Conservation (phyloP, 2,888 invertebrate genomes). For the Tetragonula carbonaria region DNA sequence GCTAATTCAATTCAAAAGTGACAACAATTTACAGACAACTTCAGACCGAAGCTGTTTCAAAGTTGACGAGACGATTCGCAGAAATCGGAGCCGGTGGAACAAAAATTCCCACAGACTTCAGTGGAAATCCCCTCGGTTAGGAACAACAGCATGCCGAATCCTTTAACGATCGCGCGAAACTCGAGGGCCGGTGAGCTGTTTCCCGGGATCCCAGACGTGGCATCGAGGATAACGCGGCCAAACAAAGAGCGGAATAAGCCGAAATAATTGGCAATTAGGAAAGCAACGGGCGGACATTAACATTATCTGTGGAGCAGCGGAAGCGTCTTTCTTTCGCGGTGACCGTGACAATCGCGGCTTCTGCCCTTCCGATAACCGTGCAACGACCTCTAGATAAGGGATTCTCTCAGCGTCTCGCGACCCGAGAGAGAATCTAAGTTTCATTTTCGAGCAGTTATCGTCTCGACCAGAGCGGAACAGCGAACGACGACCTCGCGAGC, state of each 20-base stretch:
- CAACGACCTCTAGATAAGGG: conserved; percentile 65
- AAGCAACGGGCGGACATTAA: conserved; percentile 77
- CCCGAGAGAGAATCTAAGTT: conserved; percentile 24
- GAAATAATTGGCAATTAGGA: conserved; percentile 80
- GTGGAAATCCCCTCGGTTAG: too few species aligned
- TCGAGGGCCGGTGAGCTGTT: conserved; percentile 43
- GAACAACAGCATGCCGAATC: too few species aligned
- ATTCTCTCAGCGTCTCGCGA: conserved; percentile 40
- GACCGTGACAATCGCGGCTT: conserved; percentile 50
- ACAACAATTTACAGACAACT: too few species aligned
- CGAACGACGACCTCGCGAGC: conserved; percentile 30
- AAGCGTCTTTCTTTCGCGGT: conserved; percentile 57
- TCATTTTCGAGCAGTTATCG: conserved; percentile 62
- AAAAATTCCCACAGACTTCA: too few species aligned
- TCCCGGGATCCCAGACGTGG: conserved; percentile 57
- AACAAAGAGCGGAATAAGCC: conserved; percentile 77
- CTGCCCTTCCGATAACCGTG: conserved; percentile 61
- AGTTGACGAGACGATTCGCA: too few species aligned
- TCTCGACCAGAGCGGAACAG: conserved; percentile 27
- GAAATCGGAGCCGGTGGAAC: too few species aligned
- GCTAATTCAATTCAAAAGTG: too few species aligned
- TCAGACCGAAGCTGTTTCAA: too few species aligned
- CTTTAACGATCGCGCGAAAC: background rate
- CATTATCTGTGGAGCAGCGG: conserved; percentile 72
- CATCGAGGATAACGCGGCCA: conserved; percentile 63